Evolutionary conservation across 2,113 vertebrate species (phyloP).

Genomic region (Phoenicopterus ruber): DNA sequence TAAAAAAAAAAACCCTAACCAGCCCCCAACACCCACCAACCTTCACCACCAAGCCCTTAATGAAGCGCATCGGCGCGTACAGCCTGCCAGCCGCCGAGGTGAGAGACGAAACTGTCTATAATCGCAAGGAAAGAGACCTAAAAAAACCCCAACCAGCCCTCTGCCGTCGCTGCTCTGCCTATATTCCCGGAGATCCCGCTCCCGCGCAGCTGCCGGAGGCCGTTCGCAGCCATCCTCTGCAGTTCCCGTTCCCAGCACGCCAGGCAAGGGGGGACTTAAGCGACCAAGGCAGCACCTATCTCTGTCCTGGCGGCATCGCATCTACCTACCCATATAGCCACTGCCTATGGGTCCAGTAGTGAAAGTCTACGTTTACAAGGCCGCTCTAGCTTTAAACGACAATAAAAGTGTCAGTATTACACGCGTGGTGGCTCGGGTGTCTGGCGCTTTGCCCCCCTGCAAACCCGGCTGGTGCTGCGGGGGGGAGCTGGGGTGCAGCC

Average conservation of each 20-base stretch:
- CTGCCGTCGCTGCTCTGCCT: neutral
- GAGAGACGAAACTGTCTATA: constrained; percentile 13
- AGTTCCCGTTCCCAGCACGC: neutral
- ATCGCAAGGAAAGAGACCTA: neutral
- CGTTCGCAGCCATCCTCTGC: neutral
- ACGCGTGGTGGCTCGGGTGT: neutral
- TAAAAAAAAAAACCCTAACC: neutral
- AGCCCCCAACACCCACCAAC: neutral
- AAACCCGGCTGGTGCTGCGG: neutral
- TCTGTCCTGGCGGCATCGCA: neutral
- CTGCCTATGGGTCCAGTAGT: constrained; percentile 26
- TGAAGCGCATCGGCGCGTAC: neutral
- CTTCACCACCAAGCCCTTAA: constrained; percentile 55
- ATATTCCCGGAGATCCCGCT: neutral
- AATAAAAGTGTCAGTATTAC: constrained; percentile 70
- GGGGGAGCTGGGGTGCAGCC: neutral
- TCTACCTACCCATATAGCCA: constrained; percentile 8
- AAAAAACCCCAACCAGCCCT: neutral
- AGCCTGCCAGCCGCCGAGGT: neutral
- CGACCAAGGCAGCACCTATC: neutral
- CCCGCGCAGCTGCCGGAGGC: neutral
- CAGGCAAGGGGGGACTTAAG: neutral
- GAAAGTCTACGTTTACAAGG: constrained; percentile 54
- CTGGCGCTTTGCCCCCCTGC: neutral
- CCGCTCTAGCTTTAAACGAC: constrained; percentile 29